phyloP scores from a whole-genome alignment of 2,113 vertebrate species.

The Capreolus pygargus region DNA sequence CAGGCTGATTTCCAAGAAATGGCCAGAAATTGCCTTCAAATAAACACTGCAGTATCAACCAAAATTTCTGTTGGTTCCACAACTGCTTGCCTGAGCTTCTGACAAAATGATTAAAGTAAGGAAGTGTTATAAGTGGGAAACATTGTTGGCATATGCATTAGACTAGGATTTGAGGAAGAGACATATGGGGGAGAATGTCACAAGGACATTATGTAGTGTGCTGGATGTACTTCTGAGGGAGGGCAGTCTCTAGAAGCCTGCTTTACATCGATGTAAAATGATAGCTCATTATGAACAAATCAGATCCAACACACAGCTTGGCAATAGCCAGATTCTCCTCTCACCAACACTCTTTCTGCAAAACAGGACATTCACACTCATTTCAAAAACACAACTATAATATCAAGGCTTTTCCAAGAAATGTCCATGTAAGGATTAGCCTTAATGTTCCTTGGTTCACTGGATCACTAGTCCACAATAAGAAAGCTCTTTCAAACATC shows the following conservation, averaged over 20 bases:
- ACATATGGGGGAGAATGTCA: conserved; percentile 56
- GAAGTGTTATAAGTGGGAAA: conserved; percentile 36
- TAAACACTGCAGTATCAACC: background rate
- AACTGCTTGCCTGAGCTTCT: background rate
- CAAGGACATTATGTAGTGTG: conserved; percentile 44
- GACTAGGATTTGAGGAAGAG: conserved; percentile 50
- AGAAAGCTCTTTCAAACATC: background rate
- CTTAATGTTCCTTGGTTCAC: background rate
- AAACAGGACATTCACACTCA: background rate
- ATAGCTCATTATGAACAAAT: conserved; percentile 44
- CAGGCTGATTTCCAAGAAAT: background rate
- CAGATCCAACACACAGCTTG: background rate
- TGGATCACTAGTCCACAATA: background rate
- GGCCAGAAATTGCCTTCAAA: background rate
- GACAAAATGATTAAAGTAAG: conserved; percentile 22
- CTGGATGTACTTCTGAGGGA: conserved; percentile 51
- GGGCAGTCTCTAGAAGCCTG: conserved; percentile 39
- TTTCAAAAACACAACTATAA: background rate
- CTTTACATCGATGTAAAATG: conserved; percentile 37
- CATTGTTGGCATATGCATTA: conserved; percentile 57
- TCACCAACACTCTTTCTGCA: background rate
- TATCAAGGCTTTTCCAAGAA: background rate
- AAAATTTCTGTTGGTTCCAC: background rate
- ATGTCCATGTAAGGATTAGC: background rate
- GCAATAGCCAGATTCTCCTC: background rate